These are phyloP conservation scores for Micronycteris hirsuta DNA, from an alignment of 2,113 vertebrate species.

Conservation along the genomic window DNA sequence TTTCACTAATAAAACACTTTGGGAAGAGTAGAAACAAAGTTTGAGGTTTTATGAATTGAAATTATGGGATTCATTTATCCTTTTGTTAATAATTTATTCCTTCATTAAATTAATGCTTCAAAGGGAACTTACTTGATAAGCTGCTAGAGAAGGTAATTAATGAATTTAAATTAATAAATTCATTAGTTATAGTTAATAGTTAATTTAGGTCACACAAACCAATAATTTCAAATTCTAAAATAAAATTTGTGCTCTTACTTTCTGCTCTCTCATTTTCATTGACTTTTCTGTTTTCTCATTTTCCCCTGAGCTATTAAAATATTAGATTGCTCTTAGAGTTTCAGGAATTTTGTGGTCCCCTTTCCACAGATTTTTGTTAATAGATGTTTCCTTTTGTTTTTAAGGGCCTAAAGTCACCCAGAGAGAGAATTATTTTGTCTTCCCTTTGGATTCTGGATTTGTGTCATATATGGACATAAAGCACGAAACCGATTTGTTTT, in stretches of 20 bases:
- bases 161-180: background rate
- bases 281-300: background rate
- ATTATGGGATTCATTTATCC: background rate
- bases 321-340: background rate
- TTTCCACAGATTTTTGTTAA: background rate
- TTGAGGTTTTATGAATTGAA: background rate
- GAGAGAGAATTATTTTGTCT: background rate
- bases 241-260: background rate
- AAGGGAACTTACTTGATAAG: background rate
- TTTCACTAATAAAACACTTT: background rate
- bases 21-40: background rate
- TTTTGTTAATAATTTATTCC: background rate
- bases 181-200: no score
- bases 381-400: background rate
- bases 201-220: background rate
- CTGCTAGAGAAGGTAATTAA: background rate
- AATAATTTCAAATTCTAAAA: background rate
- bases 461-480: background rate
- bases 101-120: background rate
- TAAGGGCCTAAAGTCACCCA: background rate
- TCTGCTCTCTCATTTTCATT: background rate
- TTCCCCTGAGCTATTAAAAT: background rate
- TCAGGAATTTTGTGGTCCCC: background rate
- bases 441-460: background rate
- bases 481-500: background rate